Percentiles rank a stretch among this genome's conserved stretches.
Conservation (phyloP, 2,113 vertebrate genomes). For the Centropristis striata region DNA sequence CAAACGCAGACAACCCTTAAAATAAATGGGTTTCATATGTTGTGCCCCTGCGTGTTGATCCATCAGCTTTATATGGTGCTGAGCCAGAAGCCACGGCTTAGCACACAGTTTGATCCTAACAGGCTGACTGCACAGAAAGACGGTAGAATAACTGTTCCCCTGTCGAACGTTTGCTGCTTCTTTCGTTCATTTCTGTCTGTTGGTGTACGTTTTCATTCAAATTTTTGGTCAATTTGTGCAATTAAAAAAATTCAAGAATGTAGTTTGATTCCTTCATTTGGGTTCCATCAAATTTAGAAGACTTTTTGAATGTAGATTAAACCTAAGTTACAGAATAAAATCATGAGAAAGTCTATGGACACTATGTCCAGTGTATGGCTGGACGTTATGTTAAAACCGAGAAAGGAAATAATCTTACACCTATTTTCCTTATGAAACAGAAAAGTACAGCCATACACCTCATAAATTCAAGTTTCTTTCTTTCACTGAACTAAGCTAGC, state of each 20-base stretch:
- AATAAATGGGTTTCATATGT: constrained; percentile 85
- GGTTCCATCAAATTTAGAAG: neutral
- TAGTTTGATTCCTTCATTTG: neutral
- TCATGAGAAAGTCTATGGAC: neutral
- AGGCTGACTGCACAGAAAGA: constrained; percentile 53
- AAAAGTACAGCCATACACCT: too few relatives aligned
- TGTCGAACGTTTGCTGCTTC: constrained; percentile 4
- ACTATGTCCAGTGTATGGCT: too few relatives aligned
- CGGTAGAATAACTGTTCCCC: constrained; percentile 14
- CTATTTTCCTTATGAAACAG: too few relatives aligned
- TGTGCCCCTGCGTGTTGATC: constrained; percentile 64
- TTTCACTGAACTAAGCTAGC: too few relatives aligned
- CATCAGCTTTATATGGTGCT: constrained; percentile 71
- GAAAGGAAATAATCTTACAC: too few relatives aligned
- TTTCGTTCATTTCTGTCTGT: neutral
- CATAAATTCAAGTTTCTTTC: too few relatives aligned
- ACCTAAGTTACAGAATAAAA: neutral
- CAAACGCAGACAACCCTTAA: constrained; percentile 59
- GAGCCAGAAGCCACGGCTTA: constrained; percentile 64
- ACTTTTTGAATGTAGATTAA: neutral
- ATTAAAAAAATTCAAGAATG: neutral
- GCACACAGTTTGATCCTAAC: constrained; percentile 54
- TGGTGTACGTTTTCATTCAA: neutral
- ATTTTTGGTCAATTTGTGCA: neutral
- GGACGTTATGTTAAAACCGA: too few relatives aligned